Percentiles rank a stretch among this genome's conserved stretches.
phyloP scores from a whole-genome alignment of 2,797 vertebrate genomes.

The Acridotheres tristis region DNA sequence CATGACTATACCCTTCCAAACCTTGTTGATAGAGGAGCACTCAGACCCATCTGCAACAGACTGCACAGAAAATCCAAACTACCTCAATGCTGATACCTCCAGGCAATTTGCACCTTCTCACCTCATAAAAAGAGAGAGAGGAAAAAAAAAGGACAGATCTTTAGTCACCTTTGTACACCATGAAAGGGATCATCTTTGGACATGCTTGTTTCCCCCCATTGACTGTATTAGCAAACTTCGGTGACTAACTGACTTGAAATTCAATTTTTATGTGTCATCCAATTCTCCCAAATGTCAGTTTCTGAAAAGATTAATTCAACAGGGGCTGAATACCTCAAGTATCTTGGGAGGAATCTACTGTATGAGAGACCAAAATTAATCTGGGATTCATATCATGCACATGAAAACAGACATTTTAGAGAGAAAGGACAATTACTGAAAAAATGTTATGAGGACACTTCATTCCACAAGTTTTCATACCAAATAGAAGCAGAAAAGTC shows the following conservation, averaged over 20 bases:
- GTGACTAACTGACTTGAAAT: slow-evolving; percentile 27
- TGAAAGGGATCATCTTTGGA: neutral
- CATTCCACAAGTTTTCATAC: neutral
- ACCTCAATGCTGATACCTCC: neutral
- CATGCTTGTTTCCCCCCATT: neutral
- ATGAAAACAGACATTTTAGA: neutral
- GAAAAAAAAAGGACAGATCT: neutral
- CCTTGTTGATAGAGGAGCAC: fast-evolving
- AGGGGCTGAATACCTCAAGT: neutral
- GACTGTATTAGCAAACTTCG: neutral
- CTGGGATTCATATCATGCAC: neutral
- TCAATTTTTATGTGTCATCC: neutral
- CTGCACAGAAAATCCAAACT: neutral
- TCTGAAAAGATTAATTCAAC: slow-evolving; percentile 20
- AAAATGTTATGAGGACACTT: neutral
- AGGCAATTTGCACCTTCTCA: neutral
- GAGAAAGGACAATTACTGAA: neutral
- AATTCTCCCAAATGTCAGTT: slow-evolving; percentile 18
- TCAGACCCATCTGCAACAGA: neutral
- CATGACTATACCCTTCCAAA: neutral
- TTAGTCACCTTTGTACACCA: neutral
- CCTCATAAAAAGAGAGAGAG: neutral
- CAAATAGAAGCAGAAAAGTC: neutral
- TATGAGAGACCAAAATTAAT: slow-evolving; percentile 16
- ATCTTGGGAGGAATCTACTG: slow-evolving; percentile 6